Evolutionary conservation across 1,140 invertebrate species (phyloP).

Genomic region (Pteromalus puparum): DNA sequence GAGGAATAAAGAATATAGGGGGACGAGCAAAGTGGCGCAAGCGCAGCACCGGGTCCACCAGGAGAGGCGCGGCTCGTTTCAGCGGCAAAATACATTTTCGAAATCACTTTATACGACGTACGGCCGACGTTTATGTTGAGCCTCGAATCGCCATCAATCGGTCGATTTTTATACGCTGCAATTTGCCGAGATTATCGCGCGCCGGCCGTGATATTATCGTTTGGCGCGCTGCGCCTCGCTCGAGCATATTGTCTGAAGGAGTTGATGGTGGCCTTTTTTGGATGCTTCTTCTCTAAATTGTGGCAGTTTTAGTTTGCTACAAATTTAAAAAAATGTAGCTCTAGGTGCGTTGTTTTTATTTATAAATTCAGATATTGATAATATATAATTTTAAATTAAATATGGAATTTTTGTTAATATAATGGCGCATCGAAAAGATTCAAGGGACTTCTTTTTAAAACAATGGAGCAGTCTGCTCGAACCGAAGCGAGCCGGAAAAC

Average conservation of each 20-base stretch:
- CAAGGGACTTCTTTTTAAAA: background rate
- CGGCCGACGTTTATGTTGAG: background rate
- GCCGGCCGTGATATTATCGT: slow-evolving; percentile 2
- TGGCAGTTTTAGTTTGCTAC: no score
- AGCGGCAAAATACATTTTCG: background rate
- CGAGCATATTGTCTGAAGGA: no score
- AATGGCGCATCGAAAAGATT: background rate
- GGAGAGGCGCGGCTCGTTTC: background rate
- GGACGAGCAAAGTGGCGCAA: no score
- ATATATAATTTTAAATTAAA: no score
- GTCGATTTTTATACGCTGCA: slow-evolving; percentile 34
- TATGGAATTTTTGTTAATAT: no score
- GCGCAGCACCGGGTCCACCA: background rate
- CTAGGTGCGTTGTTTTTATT: no score
- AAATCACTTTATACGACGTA: slow-evolving; percentile 36
- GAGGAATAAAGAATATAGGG: no score
- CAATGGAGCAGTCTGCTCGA: background rate
- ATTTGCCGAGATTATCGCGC: slow-evolving; percentile 41
- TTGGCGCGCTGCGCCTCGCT: background rate
- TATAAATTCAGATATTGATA: no score
- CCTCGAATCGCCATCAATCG: background rate
- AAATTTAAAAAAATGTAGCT: no score
- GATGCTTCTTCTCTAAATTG: no score
- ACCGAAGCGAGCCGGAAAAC: background rate
- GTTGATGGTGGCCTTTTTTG: no score